A percentile compares a stretch with the other conserved stretches of the same genome.
Evolutionary conservation across 2,888 invertebrate species (phyloP).

Genomic region (Galerucella nymphaeae): DNA sequence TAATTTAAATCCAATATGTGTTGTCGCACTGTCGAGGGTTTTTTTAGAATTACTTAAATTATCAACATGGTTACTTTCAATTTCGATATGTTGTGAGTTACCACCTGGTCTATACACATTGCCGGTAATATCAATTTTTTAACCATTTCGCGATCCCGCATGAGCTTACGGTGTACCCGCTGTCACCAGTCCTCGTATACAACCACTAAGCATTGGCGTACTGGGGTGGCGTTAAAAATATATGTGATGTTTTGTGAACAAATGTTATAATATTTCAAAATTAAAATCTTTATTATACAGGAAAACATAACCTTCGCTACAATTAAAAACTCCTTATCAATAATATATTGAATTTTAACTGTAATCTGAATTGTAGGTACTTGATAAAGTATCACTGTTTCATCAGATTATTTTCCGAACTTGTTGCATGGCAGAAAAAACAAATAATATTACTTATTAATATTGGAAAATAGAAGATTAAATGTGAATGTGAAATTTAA

Average conservation of each 20-base stretch:
- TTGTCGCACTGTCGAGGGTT: no score
- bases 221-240: no score
- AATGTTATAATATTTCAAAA: background rate
- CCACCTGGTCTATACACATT: slow-evolving; percentile 5
- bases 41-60: no score
- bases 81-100: background rate
- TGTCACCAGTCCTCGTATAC: background rate
- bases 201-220: no score
- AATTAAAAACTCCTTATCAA: no score
- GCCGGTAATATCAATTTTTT: background rate
- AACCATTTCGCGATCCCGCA: slow-evolving; percentile 5
- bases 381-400: background rate
- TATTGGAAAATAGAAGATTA: background rate
- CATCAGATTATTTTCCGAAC: background rate
- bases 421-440: background rate
- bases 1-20: no score
- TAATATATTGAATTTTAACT: no score
- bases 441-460: no score
- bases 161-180: slow-evolving; percentile 1
- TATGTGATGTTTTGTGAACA: no score
- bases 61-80: no score
- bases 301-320: no score
- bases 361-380: background rate
- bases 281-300: background rate
- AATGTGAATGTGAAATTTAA: no score